These are phyloP conservation scores for Agrotis ipsilon DNA, from an alignment of 2,888 invertebrate species.

Conservation along the genomic window DNA sequence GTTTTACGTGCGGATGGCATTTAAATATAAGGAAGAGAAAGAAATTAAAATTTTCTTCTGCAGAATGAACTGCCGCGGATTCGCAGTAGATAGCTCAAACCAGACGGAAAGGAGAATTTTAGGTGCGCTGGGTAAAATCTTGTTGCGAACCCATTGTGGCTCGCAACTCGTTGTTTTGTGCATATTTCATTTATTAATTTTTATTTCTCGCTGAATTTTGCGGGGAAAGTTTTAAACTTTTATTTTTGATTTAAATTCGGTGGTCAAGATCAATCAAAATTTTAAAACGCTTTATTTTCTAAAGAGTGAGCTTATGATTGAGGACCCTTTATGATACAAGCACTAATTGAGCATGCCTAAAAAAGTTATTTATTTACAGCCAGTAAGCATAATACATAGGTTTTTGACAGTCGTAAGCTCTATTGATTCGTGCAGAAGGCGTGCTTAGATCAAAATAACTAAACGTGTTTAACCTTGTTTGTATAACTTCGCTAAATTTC, in stretches of 20 bases:
- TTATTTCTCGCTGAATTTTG: slow-evolving; percentile 6
- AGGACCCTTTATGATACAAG: not conserved
- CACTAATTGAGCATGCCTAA: not conserved
- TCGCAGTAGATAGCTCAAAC: slow-evolving; percentile 69
- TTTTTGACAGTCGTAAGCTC: not conserved
- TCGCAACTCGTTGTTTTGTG: slow-evolving; percentile 23
- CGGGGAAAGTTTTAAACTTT: not conserved
- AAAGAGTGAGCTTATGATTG: not conserved
- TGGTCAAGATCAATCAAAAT: slow-evolving; percentile 1
- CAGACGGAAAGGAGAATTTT: slow-evolving; percentile 58
- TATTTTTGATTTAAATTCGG: not conserved
- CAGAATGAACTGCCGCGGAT: slow-evolving; percentile 76
- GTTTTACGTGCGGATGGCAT: slow-evolving; percentile 76
- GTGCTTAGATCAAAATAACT: no score
- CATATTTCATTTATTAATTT: slow-evolving; percentile 19
- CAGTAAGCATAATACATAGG: no score
- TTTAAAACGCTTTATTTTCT: slow-evolving; percentile 1
- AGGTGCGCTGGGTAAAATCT: slow-evolving; percentile 48
- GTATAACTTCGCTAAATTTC: not conserved
- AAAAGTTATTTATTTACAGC: not conserved
- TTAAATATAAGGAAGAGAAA: slow-evolving; percentile 72
- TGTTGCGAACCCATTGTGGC: slow-evolving; percentile 31
- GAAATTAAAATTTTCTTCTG: slow-evolving; percentile 82
- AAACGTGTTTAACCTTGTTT: no score
- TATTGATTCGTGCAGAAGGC: not conserved